Conservation (phyloP, 2,797 vertebrate species). For the Halcyon chelicuti region DNA sequence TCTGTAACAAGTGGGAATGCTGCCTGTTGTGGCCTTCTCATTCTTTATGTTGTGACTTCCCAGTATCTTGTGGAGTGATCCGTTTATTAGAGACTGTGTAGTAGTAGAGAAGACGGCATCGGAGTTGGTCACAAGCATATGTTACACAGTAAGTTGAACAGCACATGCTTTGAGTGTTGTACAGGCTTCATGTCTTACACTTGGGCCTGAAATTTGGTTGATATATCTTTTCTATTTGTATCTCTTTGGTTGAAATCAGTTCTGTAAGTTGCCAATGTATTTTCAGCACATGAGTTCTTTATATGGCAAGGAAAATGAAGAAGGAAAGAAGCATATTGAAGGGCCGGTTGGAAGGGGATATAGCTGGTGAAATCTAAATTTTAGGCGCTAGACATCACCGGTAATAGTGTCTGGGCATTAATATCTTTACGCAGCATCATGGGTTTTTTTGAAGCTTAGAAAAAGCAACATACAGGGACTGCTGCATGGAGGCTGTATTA, state of each 20-base stretch:
- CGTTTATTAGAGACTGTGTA: background rate
- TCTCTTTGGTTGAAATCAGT: background rate
- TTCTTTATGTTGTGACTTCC: background rate
- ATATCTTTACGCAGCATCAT: background rate
- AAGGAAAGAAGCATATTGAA: background rate
- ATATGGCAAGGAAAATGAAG: background rate
- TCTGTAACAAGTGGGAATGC: background rate
- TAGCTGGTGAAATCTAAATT: background rate
- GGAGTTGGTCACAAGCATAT: rapidly evolving
- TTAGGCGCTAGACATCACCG: background rate
- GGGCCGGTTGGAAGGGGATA: background rate
- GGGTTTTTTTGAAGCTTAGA: background rate
- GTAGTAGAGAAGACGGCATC: background rate
- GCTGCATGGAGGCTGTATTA: background rate
- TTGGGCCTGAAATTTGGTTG: background rate
- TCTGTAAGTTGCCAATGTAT: background rate
- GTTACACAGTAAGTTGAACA: background rate
- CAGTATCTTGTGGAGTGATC: background rate
- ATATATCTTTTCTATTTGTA: background rate
- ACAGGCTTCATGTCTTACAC: background rate
- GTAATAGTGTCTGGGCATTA: background rate
- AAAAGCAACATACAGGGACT: background rate
- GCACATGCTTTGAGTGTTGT: rapidly evolving
- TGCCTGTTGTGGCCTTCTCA: background rate
- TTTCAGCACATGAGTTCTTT: slow-evolving; percentile 27